Base-by-base conservation (phyloP, 2,113 vertebrate species). In the Syngnathus typhle region DNA sequence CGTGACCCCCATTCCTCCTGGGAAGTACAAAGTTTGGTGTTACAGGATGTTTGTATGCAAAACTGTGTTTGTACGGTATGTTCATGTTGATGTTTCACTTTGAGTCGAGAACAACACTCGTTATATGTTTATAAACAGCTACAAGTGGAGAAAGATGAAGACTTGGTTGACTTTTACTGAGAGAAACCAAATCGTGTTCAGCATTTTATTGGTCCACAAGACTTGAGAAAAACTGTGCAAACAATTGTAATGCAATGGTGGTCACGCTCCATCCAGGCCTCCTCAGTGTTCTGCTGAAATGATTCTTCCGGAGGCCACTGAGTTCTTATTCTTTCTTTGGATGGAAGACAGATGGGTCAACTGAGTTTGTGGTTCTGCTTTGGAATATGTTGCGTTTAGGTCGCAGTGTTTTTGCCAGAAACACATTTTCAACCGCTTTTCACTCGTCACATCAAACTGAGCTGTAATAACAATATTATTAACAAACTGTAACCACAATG, bases 351-450 rank as follows among this genome's bases (percentile, higher is more conserved):
- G 77, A 80, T 60, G 81, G 80, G 82, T 84, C 67, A 69, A 71
- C 74, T 44, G 76, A 66, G 82, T 87, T 88, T 88, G 88, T 82
- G 87, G 87, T 86, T 84, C 78, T 77, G 56, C 76, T 80, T 79
- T 60, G 72, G 77, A 84, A 79, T 77, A 79, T 77, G 64, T 69
- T 74, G 76, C 72, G 83, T 89, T 87, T 79, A 82, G 82, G 82
- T 74, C 15, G 49, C 27, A 3, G 64, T 68, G 75, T 67, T 69
- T 81, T 76, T 66, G 70, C 70, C 75, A 72, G 69, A 81, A 61
- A 77, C 58, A 46, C 71, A 36, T 59, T 75, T 78, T 81, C 68
- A 72, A 65, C 69, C 66, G 66, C 67, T 60, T 74, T 73, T 75
- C 61, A 76, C 69, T 41, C 21, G 47, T 81, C 70, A 60, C 59